Evolutionary conservation across 2,888 invertebrate species (phyloP).

Genomic region (Patella ulyssiponensis): DNA sequence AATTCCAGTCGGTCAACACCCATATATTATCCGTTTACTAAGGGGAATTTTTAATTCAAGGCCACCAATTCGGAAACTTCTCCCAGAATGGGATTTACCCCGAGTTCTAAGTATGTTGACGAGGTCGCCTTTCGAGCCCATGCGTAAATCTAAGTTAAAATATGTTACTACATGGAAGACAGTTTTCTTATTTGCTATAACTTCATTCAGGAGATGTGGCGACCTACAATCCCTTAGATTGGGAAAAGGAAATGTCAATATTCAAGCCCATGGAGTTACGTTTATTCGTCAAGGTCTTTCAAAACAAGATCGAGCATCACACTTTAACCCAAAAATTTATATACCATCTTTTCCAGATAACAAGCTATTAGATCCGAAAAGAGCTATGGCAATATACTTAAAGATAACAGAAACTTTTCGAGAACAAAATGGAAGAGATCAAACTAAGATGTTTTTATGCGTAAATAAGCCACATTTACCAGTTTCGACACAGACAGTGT

Average conservation of each 20-base stretch:
- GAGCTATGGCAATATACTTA: background rate
- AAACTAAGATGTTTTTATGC: constrained; percentile 3
- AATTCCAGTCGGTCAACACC: background rate
- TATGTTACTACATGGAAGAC: background rate
- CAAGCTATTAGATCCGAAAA: background rate
- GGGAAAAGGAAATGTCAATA: background rate
- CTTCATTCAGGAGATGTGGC: background rate
- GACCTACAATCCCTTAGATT: background rate
- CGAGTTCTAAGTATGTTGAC: background rate
- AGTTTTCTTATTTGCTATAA: background rate
- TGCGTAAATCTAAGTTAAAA: background rate
- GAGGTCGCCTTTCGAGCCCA: background rate
- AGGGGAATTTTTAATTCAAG: background rate
- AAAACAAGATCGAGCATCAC: constrained; percentile 1
- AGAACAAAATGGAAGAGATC: background rate
- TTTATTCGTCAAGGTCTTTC: constrained; percentile 6
- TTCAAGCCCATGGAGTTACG: background rate
- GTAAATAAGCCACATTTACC: constrained; percentile 5
- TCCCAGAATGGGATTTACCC: background rate
- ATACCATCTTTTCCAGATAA: background rate
- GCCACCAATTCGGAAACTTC: background rate
- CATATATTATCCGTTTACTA: background rate
- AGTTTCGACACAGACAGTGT: constrained; percentile 7
- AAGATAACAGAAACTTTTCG: background rate
- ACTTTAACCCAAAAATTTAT: background rate